phyloP scores from a whole-genome alignment of 1,140 invertebrate species.

The Acromyrmex heyeri region DNA sequence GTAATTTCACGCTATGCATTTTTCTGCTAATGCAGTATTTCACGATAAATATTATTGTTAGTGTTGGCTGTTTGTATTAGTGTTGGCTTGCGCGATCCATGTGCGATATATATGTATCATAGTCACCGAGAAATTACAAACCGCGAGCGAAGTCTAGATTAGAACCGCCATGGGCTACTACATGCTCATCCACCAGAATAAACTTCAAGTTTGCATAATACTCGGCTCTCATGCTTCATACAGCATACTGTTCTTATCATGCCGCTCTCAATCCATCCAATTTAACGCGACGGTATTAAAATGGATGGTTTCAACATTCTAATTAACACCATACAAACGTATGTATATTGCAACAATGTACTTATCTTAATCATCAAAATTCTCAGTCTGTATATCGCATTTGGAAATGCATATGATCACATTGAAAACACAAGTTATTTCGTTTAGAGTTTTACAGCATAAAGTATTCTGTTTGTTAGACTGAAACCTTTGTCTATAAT shows the following conservation, averaged over 20 bases:
- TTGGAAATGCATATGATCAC: background rate
- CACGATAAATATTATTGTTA: background rate
- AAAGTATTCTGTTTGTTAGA: background rate
- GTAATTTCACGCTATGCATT: background rate
- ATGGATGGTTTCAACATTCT: constrained; percentile 27
- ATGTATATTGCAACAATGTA: constrained; percentile 17
- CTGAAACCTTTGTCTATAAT: background rate
- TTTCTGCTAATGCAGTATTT: background rate
- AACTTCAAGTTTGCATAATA: constrained; percentile 74
- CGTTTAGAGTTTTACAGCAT: background rate
- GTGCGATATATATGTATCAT: constrained; percentile 22
- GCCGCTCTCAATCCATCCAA: constrained; percentile 23
- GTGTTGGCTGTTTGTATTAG: constrained; percentile 3
- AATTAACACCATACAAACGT: constrained; percentile 33
- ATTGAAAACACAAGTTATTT: background rate
- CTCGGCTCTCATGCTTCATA: constrained; percentile 60
- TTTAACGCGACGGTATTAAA: constrained; percentile 57
- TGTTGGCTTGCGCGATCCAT: background rate
- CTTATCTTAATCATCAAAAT: constrained; percentile 10
- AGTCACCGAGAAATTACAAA: constrained; percentile 49
- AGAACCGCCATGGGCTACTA: constrained; percentile 28
- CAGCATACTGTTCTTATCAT: constrained; percentile 59
- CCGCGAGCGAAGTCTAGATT: constrained; percentile 40
- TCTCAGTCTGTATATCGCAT: background rate
- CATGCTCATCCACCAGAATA: constrained; percentile 75